Conservation (phyloP, 2,888 invertebrate genomes). For the Anodontia alba region DNA sequence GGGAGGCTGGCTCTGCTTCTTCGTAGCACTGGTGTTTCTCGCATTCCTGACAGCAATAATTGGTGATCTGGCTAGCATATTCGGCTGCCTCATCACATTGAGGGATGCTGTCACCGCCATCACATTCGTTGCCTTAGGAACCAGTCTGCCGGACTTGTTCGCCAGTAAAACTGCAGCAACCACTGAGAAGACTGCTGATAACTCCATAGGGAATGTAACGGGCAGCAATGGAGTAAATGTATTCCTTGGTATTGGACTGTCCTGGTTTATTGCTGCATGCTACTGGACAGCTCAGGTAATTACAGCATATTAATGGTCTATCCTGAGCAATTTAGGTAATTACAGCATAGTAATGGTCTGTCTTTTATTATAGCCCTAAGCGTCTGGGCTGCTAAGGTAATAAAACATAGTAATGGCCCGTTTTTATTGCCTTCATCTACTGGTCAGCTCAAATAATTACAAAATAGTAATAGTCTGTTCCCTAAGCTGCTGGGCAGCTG, state of each 20-base stretch:
- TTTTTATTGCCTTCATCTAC: no score
- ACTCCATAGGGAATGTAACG: slow-evolving; percentile 88
- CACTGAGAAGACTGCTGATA: slow-evolving; percentile 87
- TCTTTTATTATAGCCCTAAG: slow-evolving; percentile 88
- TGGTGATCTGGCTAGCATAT: slow-evolving; percentile 87
- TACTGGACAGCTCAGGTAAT: slow-evolving; percentile 83
- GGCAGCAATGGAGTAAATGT: slow-evolving; percentile 89
- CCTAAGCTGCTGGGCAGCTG: no score
- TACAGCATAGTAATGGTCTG: slow-evolving; percentile 87
- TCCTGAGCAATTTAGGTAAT: no score
- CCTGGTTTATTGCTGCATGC: slow-evolving; percentile 87
- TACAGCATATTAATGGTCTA: no score
- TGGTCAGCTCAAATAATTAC: no score
- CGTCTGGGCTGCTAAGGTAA: slow-evolving; percentile 83
- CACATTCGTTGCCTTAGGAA: slow-evolving; percentile 86
- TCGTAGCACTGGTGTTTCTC: slow-evolving; percentile 86
- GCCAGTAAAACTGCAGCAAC: slow-evolving; percentile 87
- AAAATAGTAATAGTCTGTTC: no score
- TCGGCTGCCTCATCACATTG: slow-evolving; percentile 87
- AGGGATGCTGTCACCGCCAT: slow-evolving; percentile 86
- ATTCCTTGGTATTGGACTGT: slow-evolving; percentile 88
- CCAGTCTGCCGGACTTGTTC: slow-evolving; percentile 87
- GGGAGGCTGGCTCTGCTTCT: slow-evolving; percentile 88
- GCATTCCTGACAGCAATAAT: slow-evolving; percentile 87
- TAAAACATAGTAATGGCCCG: no score